Conservation (phyloP, 2,888 invertebrate species). For the Mesoligia furuncula region DNA sequence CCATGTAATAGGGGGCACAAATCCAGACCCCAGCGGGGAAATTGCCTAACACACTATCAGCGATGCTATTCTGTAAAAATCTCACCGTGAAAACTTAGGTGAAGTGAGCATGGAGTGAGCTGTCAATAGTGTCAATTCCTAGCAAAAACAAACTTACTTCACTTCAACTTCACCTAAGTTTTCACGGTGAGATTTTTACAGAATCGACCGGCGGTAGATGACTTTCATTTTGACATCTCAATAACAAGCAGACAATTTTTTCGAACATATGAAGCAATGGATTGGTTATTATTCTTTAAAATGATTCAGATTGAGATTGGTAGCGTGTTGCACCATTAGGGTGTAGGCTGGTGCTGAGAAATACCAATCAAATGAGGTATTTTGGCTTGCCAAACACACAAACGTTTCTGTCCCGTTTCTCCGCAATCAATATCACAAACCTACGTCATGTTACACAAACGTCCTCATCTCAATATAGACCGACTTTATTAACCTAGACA, state of each 20-base stretch:
- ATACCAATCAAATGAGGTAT: not conserved
- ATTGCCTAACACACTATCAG: too few relatives aligned
- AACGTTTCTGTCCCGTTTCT: not conserved
- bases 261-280: not conserved
- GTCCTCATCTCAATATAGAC: constrained; percentile 30
- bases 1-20: not conserved
- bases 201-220: too few relatives aligned
- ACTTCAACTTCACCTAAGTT: too few relatives aligned
- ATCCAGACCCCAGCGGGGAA: not conserved
- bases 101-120: too few relatives aligned
- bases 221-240: not conserved
- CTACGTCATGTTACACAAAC: not conserved
- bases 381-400: not conserved
- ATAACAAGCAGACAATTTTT: not conserved
- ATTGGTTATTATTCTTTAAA: not conserved
- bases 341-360: not conserved
- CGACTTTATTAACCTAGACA: constrained; percentile 32
- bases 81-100: too few relatives aligned
- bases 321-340: not conserved
- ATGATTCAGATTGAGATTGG: not conserved
- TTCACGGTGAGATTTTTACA: too few relatives aligned
- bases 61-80: too few relatives aligned
- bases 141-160: too few relatives aligned
- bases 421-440: constrained; percentile 16
- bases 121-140: too few relatives aligned